phyloP scores from a whole-genome alignment of 2,113 vertebrate genomes.

The Amblyopsis rosae region DNA sequence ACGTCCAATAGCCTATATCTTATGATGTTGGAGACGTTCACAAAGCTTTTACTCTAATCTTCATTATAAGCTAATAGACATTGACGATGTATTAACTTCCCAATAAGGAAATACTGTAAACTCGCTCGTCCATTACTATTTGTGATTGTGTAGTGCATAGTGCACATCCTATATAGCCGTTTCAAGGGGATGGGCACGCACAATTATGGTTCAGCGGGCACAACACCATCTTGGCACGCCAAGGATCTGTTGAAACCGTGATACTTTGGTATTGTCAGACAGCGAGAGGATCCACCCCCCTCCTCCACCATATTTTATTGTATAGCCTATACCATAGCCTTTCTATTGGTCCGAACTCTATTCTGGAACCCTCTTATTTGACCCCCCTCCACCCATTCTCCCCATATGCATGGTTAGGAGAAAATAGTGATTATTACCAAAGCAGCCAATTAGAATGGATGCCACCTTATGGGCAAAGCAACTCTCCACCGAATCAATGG shows the following conservation, averaged over 20 bases:
- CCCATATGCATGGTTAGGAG: conserved; percentile 53
- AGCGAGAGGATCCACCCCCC: not conserved
- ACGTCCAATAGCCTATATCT: conserved; percentile 4
- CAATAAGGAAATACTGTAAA: not conserved
- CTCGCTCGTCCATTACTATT: not conserved
- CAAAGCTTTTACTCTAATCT: not conserved
- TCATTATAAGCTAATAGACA: too few species aligned
- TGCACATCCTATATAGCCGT: not conserved
- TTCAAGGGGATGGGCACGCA: conserved; percentile 31
- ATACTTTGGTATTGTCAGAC: conserved; percentile 53
- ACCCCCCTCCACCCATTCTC: conserved; percentile 43
- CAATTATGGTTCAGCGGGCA: conserved; percentile 27
- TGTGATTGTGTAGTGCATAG: not conserved
- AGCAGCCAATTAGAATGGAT: conserved; percentile 45
- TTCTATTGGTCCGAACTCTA: conserved; percentile 48
- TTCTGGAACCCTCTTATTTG: conserved; percentile 65
- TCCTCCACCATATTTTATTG: not conserved
- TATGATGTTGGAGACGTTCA: conserved; percentile 20
- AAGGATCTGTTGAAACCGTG: conserved; percentile 3
- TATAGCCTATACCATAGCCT: conserved; percentile 4
- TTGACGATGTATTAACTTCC: too few species aligned
- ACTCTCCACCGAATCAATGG: conserved; percentile 14
- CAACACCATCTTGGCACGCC: conserved; percentile 46
- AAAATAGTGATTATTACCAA: conserved; percentile 52
- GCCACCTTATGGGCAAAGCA: conserved; percentile 16